Conservation (phyloP, 2,888 invertebrate genomes). For the Iphiclides podalirius region DNA sequence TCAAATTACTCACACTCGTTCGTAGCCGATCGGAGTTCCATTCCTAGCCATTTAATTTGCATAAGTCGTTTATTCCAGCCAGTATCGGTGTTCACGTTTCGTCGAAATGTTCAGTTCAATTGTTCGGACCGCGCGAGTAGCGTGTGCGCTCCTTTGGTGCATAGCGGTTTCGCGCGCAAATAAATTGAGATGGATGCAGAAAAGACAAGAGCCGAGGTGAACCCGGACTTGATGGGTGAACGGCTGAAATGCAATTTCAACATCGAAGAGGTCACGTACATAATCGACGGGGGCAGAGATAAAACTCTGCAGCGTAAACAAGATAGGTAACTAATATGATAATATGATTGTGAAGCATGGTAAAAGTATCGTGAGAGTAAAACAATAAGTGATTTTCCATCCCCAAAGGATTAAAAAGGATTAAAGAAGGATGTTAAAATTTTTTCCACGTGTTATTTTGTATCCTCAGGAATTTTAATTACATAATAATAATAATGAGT, state of each 20-base stretch:
- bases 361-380: background rate
- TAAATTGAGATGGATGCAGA: slow-evolving; percentile 14
- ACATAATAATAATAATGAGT: too few relatives aligned
- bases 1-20: background rate
- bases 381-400: too few relatives aligned
- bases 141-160: background rate
- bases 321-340: slow-evolving; percentile 51
- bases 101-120: slow-evolving; percentile 7
- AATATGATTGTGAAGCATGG: too few relatives aligned
- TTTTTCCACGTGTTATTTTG: too few relatives aligned
- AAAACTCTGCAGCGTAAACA: slow-evolving; percentile 83
- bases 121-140: background rate
- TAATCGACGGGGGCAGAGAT: slow-evolving; percentile 86
- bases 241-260: slow-evolving; percentile 86
- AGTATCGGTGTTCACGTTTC: background rate
- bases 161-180: slow-evolving; percentile 13
- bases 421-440: too few relatives aligned
- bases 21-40: background rate
- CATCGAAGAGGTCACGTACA: slow-evolving; percentile 85
- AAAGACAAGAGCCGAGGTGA: slow-evolving; percentile 50
- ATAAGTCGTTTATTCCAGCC: slow-evolving; percentile 7
- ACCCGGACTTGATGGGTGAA: slow-evolving; percentile 85
- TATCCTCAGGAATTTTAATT: too few relatives aligned
- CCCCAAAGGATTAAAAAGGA: too few relatives aligned
- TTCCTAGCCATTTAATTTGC: slow-evolving; percentile 9